These are phyloP conservation scores for Oceanodroma leucorhoa DNA, from an alignment of 2,797 vertebrate species.

Conservation along the genomic window DNA sequence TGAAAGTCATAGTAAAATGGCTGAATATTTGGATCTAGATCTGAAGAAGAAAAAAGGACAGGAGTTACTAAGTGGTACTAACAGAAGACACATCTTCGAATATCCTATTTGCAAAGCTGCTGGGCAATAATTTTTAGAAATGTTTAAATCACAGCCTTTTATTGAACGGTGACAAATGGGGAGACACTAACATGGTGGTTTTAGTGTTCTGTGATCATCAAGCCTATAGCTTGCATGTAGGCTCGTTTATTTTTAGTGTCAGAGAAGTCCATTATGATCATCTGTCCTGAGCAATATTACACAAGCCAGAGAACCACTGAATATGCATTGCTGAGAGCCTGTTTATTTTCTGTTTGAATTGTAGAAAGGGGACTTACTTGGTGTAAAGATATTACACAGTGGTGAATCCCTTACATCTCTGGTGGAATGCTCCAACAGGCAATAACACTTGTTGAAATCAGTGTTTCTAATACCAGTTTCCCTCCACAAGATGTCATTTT, in stretches of 20 bases:
- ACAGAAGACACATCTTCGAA: background rate
- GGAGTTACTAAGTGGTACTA: background rate
- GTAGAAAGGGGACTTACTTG: background rate
- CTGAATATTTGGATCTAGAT: background rate
- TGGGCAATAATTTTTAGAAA: background rate
- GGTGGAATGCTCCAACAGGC: background rate
- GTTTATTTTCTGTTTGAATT: background rate
- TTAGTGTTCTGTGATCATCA: background rate
- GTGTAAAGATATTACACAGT: background rate
- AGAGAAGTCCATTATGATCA: background rate
- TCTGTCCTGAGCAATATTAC: background rate
- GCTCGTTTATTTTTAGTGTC: background rate
- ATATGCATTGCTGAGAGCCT: background rate
- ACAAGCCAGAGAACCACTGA: background rate
- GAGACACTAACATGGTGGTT: background rate
- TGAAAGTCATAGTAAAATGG: background rate
- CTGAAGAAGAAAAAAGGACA: background rate
- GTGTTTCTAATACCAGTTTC: background rate
- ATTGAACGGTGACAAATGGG: background rate
- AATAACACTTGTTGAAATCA: background rate
- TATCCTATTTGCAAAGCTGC: background rate
- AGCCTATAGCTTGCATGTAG: background rate
- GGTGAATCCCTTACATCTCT: background rate
- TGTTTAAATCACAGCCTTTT: background rate
- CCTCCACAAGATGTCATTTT: background rate